phyloP scores from a whole-genome alignment of 2,888 invertebrate species.

The Leucania comma region DNA sequence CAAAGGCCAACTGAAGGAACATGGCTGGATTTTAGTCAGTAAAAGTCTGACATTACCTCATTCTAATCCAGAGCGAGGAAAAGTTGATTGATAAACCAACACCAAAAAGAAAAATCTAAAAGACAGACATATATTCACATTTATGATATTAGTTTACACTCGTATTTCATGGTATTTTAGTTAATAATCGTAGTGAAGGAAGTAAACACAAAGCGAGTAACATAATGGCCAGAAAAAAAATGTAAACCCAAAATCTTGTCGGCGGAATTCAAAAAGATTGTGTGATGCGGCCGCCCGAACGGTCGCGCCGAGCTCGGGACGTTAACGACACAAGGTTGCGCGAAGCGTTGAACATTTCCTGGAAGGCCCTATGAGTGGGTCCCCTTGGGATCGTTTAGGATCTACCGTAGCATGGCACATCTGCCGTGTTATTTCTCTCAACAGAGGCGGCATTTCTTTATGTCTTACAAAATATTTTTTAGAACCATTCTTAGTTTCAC shows the following conservation, averaged over 20 bases:
- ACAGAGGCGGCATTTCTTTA: conserved; percentile 67
- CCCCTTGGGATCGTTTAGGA: conserved; percentile 77
- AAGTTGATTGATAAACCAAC: too few species aligned
- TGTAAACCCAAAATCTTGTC: conserved; percentile 78
- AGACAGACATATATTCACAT: too few species aligned
- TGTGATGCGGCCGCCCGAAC: conserved; percentile 70
- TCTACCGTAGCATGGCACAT: conserved; percentile 79
- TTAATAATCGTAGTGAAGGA: conserved; percentile 69
- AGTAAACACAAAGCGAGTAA: conserved; percentile 63
- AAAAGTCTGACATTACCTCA: too few species aligned
- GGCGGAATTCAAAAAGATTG: conserved; percentile 84
- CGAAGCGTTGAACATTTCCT: conserved; percentile 82
- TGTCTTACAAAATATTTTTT: conserved; percentile 38
- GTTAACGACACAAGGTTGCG: conserved; percentile 73
- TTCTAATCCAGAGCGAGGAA: too few species aligned
- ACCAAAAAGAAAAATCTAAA: too few species aligned
- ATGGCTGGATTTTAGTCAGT: too few species aligned
- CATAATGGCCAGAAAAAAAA: conserved; percentile 79
- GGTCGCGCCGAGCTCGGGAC: conserved; percentile 64
- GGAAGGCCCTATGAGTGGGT: conserved; percentile 85
- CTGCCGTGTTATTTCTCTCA: conserved; percentile 78
- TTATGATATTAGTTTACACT: conserved; percentile 13
- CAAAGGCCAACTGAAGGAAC: too few species aligned
- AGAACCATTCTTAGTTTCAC: conserved; percentile 24
- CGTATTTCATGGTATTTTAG: conserved; percentile 68